Conservation (phyloP, 2,113 vertebrate species). For the Callipepla californica region DNA sequence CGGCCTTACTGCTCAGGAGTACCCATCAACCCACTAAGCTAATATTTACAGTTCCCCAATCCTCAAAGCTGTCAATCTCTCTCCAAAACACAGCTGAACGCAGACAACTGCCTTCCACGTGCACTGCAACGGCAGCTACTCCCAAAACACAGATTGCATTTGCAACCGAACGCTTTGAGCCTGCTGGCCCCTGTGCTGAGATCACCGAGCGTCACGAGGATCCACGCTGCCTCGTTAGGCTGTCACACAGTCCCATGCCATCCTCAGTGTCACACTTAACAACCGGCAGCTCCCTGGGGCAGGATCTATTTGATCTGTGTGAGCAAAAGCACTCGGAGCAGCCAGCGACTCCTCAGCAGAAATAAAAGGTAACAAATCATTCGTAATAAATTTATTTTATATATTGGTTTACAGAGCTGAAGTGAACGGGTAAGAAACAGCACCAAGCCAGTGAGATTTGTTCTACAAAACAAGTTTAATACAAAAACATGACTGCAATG, state of each 20-base stretch:
- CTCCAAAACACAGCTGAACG: not conserved
- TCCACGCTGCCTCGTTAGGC: not conserved
- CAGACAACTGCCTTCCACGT: not conserved
- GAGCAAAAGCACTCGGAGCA: not conserved
- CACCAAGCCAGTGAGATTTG: slow-evolving; percentile 60
- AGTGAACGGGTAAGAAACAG: slow-evolving; percentile 63
- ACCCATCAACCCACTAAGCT: not conserved
- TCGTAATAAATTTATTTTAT: slow-evolving; percentile 71
- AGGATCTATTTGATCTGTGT: not conserved
- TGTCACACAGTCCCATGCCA: not conserved
- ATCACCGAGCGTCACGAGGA: not conserved
- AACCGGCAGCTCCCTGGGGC: accelerated
- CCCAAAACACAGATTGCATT: not conserved
- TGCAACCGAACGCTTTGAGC: not conserved
- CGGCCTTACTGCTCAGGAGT: not conserved
- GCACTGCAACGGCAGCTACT: not conserved
- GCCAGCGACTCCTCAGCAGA: not conserved
- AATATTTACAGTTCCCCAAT: not conserved
- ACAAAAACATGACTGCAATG: slow-evolving; percentile 57
- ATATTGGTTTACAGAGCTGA: slow-evolving; percentile 56
- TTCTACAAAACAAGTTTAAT: slow-evolving; percentile 57
- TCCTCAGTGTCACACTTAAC: not conserved
- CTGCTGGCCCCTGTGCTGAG: not conserved
- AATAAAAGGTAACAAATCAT: not conserved
- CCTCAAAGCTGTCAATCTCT: not conserved